A percentile compares a stretch with the other conserved stretches of the same genome.
Evolutionary conservation across 2,888 invertebrate genomes (phyloP).

Genomic region (Epinotia demarniana): DNA sequence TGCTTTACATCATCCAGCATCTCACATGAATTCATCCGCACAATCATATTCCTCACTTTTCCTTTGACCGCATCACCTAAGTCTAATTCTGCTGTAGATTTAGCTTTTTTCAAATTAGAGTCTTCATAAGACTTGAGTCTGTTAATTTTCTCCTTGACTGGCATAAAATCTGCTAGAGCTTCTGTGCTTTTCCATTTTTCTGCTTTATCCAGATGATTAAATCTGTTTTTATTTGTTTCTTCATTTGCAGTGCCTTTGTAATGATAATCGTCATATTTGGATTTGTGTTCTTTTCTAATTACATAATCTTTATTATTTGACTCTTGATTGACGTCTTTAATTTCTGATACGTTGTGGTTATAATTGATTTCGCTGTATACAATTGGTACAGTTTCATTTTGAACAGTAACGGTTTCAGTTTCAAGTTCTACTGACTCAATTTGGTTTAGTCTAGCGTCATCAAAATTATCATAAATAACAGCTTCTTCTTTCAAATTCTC

Average conservation of each 20-base stretch:
- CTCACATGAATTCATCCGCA: constrained; percentile 68
- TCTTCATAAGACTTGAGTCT: constrained; percentile 45
- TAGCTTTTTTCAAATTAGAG: constrained; percentile 52
- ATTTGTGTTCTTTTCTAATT: not conserved
- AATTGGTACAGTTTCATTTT: constrained; percentile 13
- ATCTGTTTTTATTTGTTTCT: constrained; percentile 12
- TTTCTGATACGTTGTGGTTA: not conserved
- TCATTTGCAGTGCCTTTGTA: not conserved
- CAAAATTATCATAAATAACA: constrained; percentile 31
- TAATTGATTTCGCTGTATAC: not conserved
- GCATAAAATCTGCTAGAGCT: constrained; percentile 18
- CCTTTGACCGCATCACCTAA: constrained; percentile 65
- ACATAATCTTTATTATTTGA: not conserved
- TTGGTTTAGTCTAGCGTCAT: constrained; percentile 5
- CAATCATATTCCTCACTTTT: constrained; percentile 63
- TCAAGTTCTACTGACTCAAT: constrained; percentile 15
- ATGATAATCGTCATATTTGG: not conserved
- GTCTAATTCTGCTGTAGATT: constrained; percentile 68
- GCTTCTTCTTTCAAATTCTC: constrained; percentile 31
- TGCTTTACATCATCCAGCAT: constrained; percentile 45
- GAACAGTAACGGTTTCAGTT: constrained; percentile 6
- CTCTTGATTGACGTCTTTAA: not conserved
- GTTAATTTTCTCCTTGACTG: constrained; percentile 43
- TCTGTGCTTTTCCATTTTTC: constrained; percentile 28
- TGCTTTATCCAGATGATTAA: not conserved